These are phyloP conservation scores for Stegana nigrithorax DNA, from an alignment of 2,888 invertebrate species.

Conservation along the genomic window DNA sequence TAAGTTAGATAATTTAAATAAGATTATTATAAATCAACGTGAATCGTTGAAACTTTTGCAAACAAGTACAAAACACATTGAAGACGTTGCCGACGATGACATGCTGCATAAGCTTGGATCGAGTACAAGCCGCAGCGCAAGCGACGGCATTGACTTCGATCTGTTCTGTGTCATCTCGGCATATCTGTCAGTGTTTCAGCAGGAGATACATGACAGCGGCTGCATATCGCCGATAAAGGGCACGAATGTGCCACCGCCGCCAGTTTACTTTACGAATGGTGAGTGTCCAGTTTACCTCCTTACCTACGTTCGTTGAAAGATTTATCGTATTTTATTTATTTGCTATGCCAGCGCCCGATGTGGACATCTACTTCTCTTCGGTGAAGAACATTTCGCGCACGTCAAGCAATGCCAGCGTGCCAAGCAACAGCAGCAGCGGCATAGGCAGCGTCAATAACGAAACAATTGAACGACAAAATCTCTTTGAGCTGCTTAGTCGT, in stretches of 20 bases:
- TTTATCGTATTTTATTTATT: background rate
- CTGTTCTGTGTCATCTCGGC: slow-evolving; percentile 68
- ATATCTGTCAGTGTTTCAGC: slow-evolving; percentile 67
- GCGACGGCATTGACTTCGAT: slow-evolving; percentile 64
- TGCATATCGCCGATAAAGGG: slow-evolving; percentile 69
- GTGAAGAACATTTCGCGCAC: slow-evolving; percentile 65
- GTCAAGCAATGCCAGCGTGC: slow-evolving; percentile 65
- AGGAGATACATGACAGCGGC: slow-evolving; percentile 69
- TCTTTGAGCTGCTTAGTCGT: slow-evolving; percentile 56
- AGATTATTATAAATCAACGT: slow-evolving; percentile 63
- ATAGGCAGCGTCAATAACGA: slow-evolving; percentile 30
- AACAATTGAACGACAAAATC: slow-evolving; percentile 42
- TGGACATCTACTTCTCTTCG: slow-evolving; percentile 57
- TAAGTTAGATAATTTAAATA: slow-evolving; percentile 65
- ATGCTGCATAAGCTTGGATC: no score
- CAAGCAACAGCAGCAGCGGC: slow-evolving; percentile 54
- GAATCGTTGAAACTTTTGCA: slow-evolving; percentile 58
- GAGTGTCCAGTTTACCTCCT: slow-evolving; percentile 12
- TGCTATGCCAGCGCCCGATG: slow-evolving; percentile 41
- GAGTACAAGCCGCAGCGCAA: background rate
- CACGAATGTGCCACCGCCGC: slow-evolving; percentile 68
- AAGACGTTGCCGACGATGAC: background rate
- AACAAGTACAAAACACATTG: slow-evolving; percentile 41
- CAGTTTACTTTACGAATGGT: slow-evolving; percentile 68
- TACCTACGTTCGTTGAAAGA: no score